Evolutionary conservation across 2,797 vertebrate species (phyloP).

Genomic region (Microtus agrestis): DNA sequence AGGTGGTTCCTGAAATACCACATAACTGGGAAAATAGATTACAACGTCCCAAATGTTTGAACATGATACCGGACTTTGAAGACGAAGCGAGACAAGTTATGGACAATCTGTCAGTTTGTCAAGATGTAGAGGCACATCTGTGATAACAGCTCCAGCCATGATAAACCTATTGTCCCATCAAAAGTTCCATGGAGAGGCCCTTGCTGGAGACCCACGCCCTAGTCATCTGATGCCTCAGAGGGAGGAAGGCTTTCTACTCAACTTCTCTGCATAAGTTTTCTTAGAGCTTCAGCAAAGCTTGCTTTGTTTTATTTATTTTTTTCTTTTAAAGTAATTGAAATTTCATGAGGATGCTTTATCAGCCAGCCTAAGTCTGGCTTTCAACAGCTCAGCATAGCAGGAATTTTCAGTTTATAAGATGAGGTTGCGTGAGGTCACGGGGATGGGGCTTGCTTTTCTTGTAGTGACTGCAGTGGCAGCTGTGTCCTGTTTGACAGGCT

Average conservation of each 20-base stretch:
- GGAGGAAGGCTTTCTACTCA: neutral
- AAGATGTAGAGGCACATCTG: neutral
- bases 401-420: conserved; percentile 69
- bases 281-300: conserved; percentile 25
- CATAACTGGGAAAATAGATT: neutral
- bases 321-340: neutral
- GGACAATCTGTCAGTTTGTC: neutral
- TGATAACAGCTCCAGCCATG: accelerated
- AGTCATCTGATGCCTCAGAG: neutral
- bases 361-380: conserved; percentile 64
- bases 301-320: neutral
- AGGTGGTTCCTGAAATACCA: conserved; percentile 45
- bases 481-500: neutral
- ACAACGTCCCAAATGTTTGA: neutral
- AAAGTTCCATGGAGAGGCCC: neutral
- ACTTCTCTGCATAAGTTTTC: neutral
- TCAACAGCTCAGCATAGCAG: conserved; percentile 2
- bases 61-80: neutral
- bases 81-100: neutral
- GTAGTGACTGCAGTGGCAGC: conserved; percentile 27
- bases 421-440: conserved; percentile 62
- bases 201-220: neutral
- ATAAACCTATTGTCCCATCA: neutral
- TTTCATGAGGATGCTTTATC: conserved; percentile 32
- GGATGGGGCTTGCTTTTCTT: conserved; percentile 30